Evolutionary conservation across 1,140 invertebrate genomes (phyloP).

Genomic region (Megalonaias nervosa): DNA sequence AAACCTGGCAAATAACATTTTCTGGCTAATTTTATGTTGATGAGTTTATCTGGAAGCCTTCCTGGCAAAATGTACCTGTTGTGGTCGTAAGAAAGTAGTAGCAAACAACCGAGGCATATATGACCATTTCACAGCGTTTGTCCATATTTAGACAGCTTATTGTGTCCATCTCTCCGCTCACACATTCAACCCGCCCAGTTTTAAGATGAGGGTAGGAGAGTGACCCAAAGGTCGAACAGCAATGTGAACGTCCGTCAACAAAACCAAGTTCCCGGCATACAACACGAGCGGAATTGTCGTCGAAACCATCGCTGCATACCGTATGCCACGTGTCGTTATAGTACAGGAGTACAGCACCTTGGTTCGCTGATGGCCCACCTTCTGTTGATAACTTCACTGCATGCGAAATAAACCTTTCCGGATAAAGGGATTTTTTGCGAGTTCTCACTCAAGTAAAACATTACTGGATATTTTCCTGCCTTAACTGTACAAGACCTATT

Average conservation of each 20-base stretch:
- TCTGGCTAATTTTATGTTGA: background rate
- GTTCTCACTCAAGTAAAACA: no score
- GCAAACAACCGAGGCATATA: conserved; percentile 23
- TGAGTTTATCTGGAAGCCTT: no score
- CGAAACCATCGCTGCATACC: conserved; percentile 38
- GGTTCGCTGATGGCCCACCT: conserved; percentile 17
- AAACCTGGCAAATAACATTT: background rate
- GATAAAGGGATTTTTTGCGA: no score
- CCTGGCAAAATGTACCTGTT: background rate
- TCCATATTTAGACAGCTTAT: conserved; percentile 9
- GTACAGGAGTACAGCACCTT: conserved; percentile 29
- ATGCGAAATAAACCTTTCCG: background rate
- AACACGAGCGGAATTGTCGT: conserved; percentile 15
- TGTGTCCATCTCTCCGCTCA: conserved; percentile 13
- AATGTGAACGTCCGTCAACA: conserved; percentile 24
- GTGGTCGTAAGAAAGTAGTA: conserved; percentile 6
- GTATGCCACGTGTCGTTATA: conserved; percentile 23
- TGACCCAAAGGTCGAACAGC: conserved; percentile 30
- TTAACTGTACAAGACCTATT: no score
- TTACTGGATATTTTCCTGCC: no score
- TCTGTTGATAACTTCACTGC: conserved; percentile 34
- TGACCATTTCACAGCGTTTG: background rate
- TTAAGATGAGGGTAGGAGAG: conserved; percentile 8
- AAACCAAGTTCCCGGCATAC: conserved; percentile 42
- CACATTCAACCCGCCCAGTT: conserved; percentile 14